Percentiles rank a stretch among this genome's conserved stretches.
phyloP scores from a whole-genome alignment of 2,113 vertebrate genomes.

The Hippopotamus amphibius region DNA sequence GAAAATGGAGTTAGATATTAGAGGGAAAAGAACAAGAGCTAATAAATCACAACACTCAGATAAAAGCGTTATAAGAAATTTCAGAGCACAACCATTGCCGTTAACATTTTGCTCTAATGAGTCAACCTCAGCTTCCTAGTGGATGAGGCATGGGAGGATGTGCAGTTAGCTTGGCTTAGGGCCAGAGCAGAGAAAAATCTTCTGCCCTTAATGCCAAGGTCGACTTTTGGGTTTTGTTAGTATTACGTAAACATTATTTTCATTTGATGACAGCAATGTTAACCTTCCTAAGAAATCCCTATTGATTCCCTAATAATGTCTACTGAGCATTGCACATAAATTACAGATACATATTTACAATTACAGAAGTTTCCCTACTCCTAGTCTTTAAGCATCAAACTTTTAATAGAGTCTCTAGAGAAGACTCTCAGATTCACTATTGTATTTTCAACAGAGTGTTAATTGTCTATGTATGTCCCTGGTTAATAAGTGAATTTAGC shows the following conservation, averaged over 20 bases:
- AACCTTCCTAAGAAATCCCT: slow-evolving; percentile 39
- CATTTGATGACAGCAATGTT: slow-evolving; percentile 15
- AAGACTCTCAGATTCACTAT: neutral
- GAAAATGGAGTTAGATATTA: neutral
- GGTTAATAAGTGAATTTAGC: neutral
- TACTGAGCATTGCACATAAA: slow-evolving; percentile 59
- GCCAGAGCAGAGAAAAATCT: neutral
- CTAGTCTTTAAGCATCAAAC: slow-evolving; percentile 53
- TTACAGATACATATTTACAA: slow-evolving; percentile 44
- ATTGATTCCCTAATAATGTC: slow-evolving; percentile 59
- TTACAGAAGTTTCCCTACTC: slow-evolving; percentile 62
- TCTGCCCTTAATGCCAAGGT: neutral
- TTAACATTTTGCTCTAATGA: neutral
- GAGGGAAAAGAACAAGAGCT: neutral
- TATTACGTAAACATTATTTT: slow-evolving; percentile 49
- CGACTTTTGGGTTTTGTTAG: neutral
- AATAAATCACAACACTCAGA: neutral
- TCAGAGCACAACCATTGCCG: neutral
- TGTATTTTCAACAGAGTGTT: slow-evolving; percentile 41
- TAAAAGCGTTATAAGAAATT: neutral
- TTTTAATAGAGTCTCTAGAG: slow-evolving; percentile 74
- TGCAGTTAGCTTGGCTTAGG: neutral
- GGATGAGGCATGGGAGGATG: neutral
- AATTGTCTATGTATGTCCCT: slow-evolving; percentile 6
- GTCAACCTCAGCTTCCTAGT: neutral